Evolutionary conservation across 2,113 vertebrate genomes (phyloP), one percentile per base, ranked within the genome.

Genomic region (Microtus pennsylvanicus): DNA sequence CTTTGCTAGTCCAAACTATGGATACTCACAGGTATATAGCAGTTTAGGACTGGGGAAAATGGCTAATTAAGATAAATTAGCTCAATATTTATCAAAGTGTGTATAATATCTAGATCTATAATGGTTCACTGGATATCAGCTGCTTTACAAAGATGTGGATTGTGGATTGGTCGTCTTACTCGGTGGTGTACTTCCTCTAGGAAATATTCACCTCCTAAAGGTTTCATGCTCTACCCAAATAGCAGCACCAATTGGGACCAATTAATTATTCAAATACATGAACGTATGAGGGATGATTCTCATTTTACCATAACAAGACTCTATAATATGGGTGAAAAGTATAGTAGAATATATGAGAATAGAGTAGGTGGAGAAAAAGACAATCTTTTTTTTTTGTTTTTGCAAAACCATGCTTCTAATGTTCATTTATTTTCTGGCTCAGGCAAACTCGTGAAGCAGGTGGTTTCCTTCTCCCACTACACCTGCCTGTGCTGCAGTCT

Each of bases 1-100:
- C 99, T 0, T 97, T 99, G 94, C 97, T 99, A 96, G 99, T 80
- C 42, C 3, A 67, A 67, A 67, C 11, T 33, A 67, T 5, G 65
- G 28, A 13, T 67, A 67, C 28, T 67, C 65, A 67, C 28, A 69
- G 28, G 12, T 69, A 30, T 69, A 33, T 69, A 69, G 28, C 28
- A 69, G 28, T 69, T 33, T 33, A 13, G 65, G 65, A 69, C 65
- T 69, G 33, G 65, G 28, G 1, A 69, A 11, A 13, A 69, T 69
- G 28, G 12, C 4, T 69, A 69, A 69, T 67, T 69, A 69, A 69
- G 30, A 69, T 69, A 45, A 76, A 45, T 76, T 45, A 76, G 22
- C 22, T 12, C 12, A 76, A 76, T 26, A 5, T 45, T 24, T 76
- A 76, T 45, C 38, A 45, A 45, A 76, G 1, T 26, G n/a, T 76